Base-by-base conservation (phyloP, 2,113 vertebrate genomes). In the human region DNA sequence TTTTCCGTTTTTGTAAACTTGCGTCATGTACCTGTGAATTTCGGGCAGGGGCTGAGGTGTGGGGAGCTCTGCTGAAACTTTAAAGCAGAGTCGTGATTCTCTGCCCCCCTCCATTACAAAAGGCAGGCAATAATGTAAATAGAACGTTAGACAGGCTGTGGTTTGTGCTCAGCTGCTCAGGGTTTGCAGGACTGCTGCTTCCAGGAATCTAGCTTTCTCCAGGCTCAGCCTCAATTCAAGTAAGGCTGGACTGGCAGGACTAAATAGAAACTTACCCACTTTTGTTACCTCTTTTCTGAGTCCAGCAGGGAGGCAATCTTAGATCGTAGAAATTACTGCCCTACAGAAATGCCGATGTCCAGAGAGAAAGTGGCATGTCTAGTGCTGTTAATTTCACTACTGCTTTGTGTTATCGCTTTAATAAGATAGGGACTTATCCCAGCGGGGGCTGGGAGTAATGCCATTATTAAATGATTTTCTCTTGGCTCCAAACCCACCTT, bases 81-180 rank as follows among this genome's bases (percentile, higher is more conserved):
- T 1, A 45, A 6, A 14, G 30, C 5, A 2, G 2, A 38, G 13
- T 0, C 45, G 38, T 4, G 2, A 10, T 25, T 57, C n/a, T 55
- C 11, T 22, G 7, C 32, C 8, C 14, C 7, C 3, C 16, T 87
- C 40, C 16, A 18, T 52, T n/a, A 32, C 6, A 25, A 20, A 68
- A 32, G 45, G 3, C 0, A 16, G 11, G 0, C 52, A 27, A 32
- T 1, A 3, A 20, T 35, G 38, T 68, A 52, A 57, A 73, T 40
- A 4, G 38, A 55, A 55, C 57, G 64, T 23, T 3, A 10, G 32
- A n/a, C 5, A 27, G 30, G 35, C 64, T 82, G 3, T 10, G 43
- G 2, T 61, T 23, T 30, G 18, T 72, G 43, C 73, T n/a, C 4
- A 82, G 25, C 22, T n/a, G 30, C 18, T 55, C 50, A 3, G n/a